These are phyloP conservation scores for Fratercula arctica DNA, from an alignment of 2,797 vertebrate genomes.

Conservation along the genomic window DNA sequence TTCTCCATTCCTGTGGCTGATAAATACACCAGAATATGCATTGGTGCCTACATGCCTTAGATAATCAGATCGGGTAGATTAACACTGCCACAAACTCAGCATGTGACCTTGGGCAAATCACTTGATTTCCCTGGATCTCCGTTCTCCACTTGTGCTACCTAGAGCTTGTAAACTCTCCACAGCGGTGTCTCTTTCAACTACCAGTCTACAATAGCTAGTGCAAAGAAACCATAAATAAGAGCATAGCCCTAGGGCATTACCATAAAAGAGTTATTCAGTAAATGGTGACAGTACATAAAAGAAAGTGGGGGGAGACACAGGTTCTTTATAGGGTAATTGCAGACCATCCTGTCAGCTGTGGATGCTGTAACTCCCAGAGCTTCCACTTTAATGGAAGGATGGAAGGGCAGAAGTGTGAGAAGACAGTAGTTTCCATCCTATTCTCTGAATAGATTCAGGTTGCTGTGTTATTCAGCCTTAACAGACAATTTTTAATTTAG, in stretches of 20 bases:
- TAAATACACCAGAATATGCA: neutral
- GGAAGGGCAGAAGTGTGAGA: neutral
- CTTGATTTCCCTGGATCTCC: neutral
- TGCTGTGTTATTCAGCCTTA: neutral
- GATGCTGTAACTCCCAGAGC: neutral
- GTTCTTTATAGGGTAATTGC: neutral
- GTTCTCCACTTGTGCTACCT: neutral
- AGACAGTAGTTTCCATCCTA: neutral
- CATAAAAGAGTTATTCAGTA: neutral
- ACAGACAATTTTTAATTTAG: neutral
- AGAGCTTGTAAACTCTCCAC: neutral
- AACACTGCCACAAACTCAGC: neutral
- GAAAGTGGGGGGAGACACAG: neutral
- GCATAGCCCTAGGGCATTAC: neutral
- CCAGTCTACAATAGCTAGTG: neutral
- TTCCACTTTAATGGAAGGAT: neutral
- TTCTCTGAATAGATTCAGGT: neutral
- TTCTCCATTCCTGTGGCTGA: neutral
- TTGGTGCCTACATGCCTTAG: neutral
- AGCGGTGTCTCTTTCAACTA: neutral
- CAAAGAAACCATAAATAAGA: neutral
- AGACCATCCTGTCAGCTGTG: neutral
- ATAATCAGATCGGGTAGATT: neutral
- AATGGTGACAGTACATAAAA: neutral
- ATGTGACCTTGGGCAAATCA: neutral